phyloP scores from a whole-genome alignment of 2,113 vertebrate genomes.

The Xenopus laevis region DNA sequence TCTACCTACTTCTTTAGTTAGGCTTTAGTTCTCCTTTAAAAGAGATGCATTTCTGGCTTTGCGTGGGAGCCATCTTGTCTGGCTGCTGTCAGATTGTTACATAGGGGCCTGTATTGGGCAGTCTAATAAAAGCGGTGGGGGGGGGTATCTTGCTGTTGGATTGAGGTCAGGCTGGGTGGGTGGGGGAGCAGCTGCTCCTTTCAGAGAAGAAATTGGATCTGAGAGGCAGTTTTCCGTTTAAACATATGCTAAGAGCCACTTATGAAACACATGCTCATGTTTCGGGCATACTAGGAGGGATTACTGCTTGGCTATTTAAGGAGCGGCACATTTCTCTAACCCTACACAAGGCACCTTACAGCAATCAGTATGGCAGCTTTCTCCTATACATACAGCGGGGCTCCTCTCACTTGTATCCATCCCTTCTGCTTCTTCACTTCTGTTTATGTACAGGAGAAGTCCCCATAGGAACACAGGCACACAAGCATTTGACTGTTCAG shows the following conservation, averaged over 20 bases:
- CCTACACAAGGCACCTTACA: not conserved
- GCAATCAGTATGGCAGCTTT: not conserved
- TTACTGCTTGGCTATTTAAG: slow-evolving; percentile 10
- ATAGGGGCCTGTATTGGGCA: not conserved
- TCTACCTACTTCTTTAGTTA: no score
- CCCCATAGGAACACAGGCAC: no score
- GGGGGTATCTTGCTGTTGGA: not conserved
- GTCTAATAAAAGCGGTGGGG: slow-evolving; percentile 15
- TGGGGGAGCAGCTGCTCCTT: slow-evolving; percentile 44
- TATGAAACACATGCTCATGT: slow-evolving; percentile 26
- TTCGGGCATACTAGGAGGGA: slow-evolving; percentile 8
- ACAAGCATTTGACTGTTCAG: no score
- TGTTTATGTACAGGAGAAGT: no score
- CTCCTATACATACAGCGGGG: no score
- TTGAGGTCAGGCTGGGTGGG: slow-evolving; percentile 41
- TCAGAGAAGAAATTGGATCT: slow-evolving; percentile 49
- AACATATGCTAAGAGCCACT: slow-evolving; percentile 31
- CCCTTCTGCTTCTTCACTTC: no score
- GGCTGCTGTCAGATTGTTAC: not conserved
- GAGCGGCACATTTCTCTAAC: not conserved
- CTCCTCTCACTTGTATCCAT: no score
- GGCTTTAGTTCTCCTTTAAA: no score
- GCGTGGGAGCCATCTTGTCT: not conserved
- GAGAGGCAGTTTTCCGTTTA: slow-evolving; percentile 32
- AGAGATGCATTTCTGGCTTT: not conserved